Evolutionary conservation across 2,888 invertebrate genomes (phyloP), one percentile per base, ranked within the genome.

Genomic region (Pristionchus japonicus): DNA sequence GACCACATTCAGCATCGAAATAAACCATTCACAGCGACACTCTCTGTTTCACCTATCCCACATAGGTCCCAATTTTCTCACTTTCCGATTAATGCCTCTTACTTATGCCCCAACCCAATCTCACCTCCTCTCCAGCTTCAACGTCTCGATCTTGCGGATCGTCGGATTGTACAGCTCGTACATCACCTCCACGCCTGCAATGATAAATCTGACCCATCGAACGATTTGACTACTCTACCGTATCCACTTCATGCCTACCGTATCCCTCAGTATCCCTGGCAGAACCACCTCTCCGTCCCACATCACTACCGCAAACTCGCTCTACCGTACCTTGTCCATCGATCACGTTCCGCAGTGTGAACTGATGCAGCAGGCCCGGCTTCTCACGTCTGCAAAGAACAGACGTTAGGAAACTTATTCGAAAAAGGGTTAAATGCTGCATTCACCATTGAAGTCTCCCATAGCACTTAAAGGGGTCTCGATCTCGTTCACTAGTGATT

Each of bases 161-260:
- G 97, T 96, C 23, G 99, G 99, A 95, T 98, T 98, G 94, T 99
- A 99, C 94, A 99, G 95, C 89, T 98, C 97, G 95, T 97, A 98
- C 91, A 96, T 95, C 91, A 97, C 96, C 95, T 97, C 96, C 83
- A 96, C 95, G 43, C 96, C 96, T 96, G 70, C 93, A 89, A 80
- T 77, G 13, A 7, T 2, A 34, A 15, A 67, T 67, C 15, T 34
- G 43, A 43, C 43, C 6, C 43, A 9, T 11, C 43, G 43, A 11
- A 43, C 43, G 6, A 43, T n/a, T n/a, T n/a, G n/a, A n/a, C n/a
- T n/a, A n/a, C n/a, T n/a, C n/a, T n/a, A n/a, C n/a, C n/a, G n/a
- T n/a, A n/a, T n/a, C n/a, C n/a, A n/a, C n/a, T n/a, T n/a, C n/a
- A n/a, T n/a, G n/a, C n/a, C n/a, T n/a, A n/a, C n/a, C n/a, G n/a